Conservation (phyloP, 2,888 invertebrate genomes). For the Ametastegia equiseti region DNA sequence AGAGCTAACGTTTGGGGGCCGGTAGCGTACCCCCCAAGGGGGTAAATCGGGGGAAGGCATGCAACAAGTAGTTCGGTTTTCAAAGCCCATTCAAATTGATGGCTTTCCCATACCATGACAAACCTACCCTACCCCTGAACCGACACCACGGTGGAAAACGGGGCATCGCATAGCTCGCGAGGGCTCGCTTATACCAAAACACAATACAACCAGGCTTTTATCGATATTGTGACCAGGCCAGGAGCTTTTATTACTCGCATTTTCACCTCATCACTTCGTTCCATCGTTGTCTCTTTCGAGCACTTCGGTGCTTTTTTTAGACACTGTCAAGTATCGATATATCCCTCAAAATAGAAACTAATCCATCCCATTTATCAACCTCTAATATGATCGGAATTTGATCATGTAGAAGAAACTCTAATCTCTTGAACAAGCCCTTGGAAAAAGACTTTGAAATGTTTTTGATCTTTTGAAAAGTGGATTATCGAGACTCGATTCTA, state of each 20-base stretch:
- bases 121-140: constrained; percentile 59
- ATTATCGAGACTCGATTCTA: constrained; percentile 33
- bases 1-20: constrained; percentile 71
- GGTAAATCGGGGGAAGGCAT: constrained; percentile 61
- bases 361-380: background rate
- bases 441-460: background rate
- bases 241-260: constrained; percentile 73
- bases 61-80: constrained; percentile 77
- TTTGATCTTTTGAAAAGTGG: background rate
- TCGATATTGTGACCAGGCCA: constrained; percentile 69
- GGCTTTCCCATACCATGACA: constrained; percentile 76
- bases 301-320: constrained; percentile 69
- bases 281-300: constrained; percentile 73
- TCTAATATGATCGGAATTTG: background rate
- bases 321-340: constrained; percentile 58
- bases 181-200: constrained; percentile 59
- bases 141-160: constrained; percentile 52
- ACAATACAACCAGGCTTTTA: constrained; percentile 74
- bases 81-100: constrained; percentile 77
- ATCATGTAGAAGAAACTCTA: too few relatives aligned
- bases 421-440: background rate
- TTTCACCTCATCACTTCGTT: constrained; percentile 74
- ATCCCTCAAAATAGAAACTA: background rate
- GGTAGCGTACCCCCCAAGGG: constrained; percentile 49
- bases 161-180: constrained; percentile 67